A percentile compares a stretch with the other conserved stretches of the same genome.
phyloP scores from a whole-genome alignment of 1,140 invertebrate species.

The Drosophila sechellia region DNA sequence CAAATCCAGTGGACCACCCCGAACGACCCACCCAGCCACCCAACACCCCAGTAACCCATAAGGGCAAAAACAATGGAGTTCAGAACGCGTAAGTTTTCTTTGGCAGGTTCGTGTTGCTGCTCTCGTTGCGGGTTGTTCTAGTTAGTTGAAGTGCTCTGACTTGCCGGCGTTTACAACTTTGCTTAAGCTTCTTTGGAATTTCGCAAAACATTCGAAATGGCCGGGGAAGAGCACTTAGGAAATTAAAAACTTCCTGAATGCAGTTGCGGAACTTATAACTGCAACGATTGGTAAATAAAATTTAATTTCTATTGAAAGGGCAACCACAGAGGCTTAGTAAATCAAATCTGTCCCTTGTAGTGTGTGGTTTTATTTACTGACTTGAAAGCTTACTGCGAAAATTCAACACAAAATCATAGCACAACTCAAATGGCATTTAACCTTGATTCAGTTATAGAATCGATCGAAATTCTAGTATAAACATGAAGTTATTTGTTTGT shows the following conservation, averaged over 20 bases:
- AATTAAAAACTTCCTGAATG: conserved; percentile 41
- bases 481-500: neutral
- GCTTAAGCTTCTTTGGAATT: conserved; percentile 47
- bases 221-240: conserved; percentile 28
- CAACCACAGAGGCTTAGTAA: neutral
- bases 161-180: conserved; percentile 54
- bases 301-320: conserved; percentile 12
- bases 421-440: neutral
- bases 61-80: neutral
- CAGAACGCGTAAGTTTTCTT: conserved; percentile 23
- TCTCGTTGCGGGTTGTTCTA: conserved; percentile 41
- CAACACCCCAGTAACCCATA: neutral
- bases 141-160: conserved; percentile 44
- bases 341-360: no score
- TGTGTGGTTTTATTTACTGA: neutral
- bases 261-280: conserved; percentile 28
- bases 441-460: conserved; percentile 7
- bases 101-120: conserved; percentile 26
- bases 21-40: neutral
- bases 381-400: neutral
- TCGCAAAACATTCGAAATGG: conserved; percentile 30
- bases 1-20: conserved; percentile 6
- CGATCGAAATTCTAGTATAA: neutral
- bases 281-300: conserved; percentile 21
- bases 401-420: neutral